Percentiles rank a stretch among this genome's conserved stretches.
phyloP scores from a whole-genome alignment of 2,797 vertebrate species.

The Eulemur coronatus region DNA sequence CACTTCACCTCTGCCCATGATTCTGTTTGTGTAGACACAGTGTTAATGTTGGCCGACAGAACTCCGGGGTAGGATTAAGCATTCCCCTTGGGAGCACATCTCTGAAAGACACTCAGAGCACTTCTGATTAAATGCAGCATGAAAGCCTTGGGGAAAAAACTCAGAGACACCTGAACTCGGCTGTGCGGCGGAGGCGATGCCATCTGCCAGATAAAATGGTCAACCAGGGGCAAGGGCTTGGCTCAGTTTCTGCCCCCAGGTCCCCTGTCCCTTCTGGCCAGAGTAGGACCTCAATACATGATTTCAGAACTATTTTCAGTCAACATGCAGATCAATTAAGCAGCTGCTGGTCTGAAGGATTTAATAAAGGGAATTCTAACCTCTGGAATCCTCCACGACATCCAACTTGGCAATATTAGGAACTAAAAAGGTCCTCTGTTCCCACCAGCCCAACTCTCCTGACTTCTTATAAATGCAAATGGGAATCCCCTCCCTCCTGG shows the following conservation, averaged over 20 bases:
- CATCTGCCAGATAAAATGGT: slow-evolving; percentile 31
- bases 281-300: neutral
- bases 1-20: slow-evolving; percentile 48
- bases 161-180: slow-evolving; percentile 58
- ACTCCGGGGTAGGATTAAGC: slow-evolving; percentile 50
- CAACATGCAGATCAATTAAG: neutral
- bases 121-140: slow-evolving; percentile 61
- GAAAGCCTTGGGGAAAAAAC: slow-evolving; percentile 44
- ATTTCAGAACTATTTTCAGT: neutral
- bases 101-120: slow-evolving; percentile 50
- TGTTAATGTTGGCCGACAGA: neutral
- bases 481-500: neutral
- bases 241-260: neutral
- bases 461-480: neutral
- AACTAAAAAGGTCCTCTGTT: neutral
- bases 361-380: slow-evolving; percentile 39
- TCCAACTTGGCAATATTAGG: neutral
- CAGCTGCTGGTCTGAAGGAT: neutral
- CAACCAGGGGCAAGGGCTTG: neutral
- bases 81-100: slow-evolving; percentile 7
- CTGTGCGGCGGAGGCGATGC: neutral
- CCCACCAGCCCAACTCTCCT: neutral
- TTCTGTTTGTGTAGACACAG: slow-evolving; percentile 59
- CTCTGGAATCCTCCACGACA: slow-evolving; percentile 35
- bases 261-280: neutral